phyloP scores from a whole-genome alignment of 2,888 invertebrate species.

The Cenopis cana region DNA sequence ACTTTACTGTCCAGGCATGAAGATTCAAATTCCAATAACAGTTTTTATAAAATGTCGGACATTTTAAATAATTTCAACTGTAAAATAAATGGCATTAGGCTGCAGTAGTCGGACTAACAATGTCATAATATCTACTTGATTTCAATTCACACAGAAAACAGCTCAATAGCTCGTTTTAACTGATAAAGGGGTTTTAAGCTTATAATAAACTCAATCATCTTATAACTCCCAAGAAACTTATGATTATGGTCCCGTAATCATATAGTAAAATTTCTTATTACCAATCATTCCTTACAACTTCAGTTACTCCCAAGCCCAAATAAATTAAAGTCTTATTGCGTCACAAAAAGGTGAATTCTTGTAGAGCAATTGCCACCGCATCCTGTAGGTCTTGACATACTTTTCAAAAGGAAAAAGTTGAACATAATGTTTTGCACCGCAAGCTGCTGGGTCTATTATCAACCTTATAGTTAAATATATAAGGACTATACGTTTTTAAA shows the following conservation, averaged over 20 bases:
- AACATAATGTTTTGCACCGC: background rate
- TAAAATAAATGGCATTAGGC: too few relatives aligned
- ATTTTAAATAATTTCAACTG: too few relatives aligned
- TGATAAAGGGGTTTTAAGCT: too few relatives aligned
- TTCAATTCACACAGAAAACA: too few relatives aligned
- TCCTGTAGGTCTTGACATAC: slow-evolving; percentile 51
- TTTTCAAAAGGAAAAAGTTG: slow-evolving; percentile 40
- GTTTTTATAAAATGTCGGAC: too few relatives aligned
- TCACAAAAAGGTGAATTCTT: slow-evolving; percentile 1
- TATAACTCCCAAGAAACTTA: slow-evolving; percentile 31
- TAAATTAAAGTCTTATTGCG: background rate
- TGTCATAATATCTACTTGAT: too few relatives aligned
- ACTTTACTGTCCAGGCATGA: too few relatives aligned
- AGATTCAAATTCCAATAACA: too few relatives aligned
- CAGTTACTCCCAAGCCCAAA: background rate
- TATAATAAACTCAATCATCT: background rate
- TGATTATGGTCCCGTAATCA: slow-evolving; percentile 45
- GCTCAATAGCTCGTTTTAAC: too few relatives aligned
- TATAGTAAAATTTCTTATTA: slow-evolving; percentile 48
- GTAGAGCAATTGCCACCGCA: background rate
- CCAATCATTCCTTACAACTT: slow-evolving; percentile 20
- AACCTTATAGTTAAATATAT: background rate
- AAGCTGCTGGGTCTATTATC: background rate
- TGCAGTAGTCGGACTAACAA: too few relatives aligned
- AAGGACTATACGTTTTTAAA: background rate